A percentile compares a stretch with the other conserved stretches of the same genome.
phyloP scores from a whole-genome alignment of 2,113 vertebrate genomes.

The Gymnogyps californianus region DNA sequence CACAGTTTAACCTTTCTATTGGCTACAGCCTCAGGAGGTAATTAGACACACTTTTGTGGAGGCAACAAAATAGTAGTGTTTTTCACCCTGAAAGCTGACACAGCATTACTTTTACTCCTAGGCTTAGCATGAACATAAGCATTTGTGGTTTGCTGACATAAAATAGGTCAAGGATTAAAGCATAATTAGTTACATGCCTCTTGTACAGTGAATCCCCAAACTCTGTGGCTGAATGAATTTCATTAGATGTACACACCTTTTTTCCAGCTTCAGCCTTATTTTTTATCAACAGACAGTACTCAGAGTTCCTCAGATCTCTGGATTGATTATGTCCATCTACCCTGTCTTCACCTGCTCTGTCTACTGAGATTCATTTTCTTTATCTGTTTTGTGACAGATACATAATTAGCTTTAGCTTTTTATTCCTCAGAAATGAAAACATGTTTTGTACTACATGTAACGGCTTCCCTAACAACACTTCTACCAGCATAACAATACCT shows the following conservation, averaged over 20 bases:
- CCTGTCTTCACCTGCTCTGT: not conserved
- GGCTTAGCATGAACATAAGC: not conserved
- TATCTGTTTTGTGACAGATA: not conserved
- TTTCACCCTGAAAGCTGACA: slow-evolving; percentile 32
- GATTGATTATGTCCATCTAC: not conserved
- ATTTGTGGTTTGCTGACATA: slow-evolving; percentile 28
- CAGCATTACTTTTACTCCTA: slow-evolving; percentile 38
- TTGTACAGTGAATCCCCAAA: not conserved
- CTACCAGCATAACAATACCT: not conserved
- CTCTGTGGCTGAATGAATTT: not conserved
- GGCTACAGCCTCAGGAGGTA: not conserved
- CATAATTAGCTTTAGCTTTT: not conserved
- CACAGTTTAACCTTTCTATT: slow-evolving; percentile 12
- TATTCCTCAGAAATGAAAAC: not conserved
- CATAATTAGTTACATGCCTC: slow-evolving; percentile 42
- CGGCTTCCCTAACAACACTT: not conserved
- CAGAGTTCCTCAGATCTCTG: not conserved
- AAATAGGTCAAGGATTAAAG: slow-evolving; percentile 51
- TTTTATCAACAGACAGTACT: not conserved
- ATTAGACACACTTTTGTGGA: not conserved
- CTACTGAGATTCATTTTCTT: not conserved
- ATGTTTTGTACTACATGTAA: not conserved
- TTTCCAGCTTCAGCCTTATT: not conserved
- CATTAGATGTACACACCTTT: not conserved
- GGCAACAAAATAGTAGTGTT: not conserved